Evolutionary conservation across 2,888 invertebrate genomes (phyloP).

Genomic region (Erannis defoliaria): DNA sequence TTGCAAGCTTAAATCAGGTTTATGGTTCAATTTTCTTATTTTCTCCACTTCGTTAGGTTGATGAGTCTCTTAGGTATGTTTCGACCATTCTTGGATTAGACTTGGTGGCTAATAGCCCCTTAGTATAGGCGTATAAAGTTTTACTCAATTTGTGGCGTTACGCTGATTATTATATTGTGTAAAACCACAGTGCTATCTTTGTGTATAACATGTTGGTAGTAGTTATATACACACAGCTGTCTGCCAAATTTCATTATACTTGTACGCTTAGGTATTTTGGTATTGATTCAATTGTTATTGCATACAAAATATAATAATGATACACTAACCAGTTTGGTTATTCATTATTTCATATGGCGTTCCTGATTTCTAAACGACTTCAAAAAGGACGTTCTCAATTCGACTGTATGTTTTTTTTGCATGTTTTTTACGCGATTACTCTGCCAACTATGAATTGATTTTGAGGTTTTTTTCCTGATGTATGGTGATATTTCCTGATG

Average conservation of each 20-base stretch:
- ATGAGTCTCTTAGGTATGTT: slow-evolving; percentile 24
- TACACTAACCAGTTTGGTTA: too few relatives aligned
- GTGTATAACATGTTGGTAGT: neutral
- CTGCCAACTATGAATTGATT: too few relatives aligned
- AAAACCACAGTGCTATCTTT: neutral
- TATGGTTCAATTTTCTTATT: slow-evolving; percentile 43
- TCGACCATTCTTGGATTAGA: slow-evolving; percentile 26
- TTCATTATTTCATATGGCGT: too few relatives aligned
- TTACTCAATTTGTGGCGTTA: slow-evolving; percentile 9
- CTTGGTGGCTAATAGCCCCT: slow-evolving; percentile 19
- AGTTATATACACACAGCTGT: neutral
- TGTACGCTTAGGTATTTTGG: neutral
- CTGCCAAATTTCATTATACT: neutral
- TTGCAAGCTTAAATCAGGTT: slow-evolving; percentile 18
- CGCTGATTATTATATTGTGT: slow-evolving; percentile 6
- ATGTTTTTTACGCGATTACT: too few relatives aligned
- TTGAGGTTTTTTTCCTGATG: too few relatives aligned
- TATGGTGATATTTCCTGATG: too few relatives aligned
- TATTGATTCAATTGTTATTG: neutral
- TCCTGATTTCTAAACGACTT: too few relatives aligned
- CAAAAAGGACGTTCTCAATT: too few relatives aligned
- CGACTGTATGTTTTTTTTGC: too few relatives aligned
- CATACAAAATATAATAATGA: too few relatives aligned
- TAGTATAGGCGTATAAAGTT: slow-evolving; percentile 12
- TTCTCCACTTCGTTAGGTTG: slow-evolving; percentile 39